Evolutionary conservation across 1,140 invertebrate species (phyloP), one percentile per base, ranked within the genome.

Genomic region (Pogonognathellus flavescens): DNA sequence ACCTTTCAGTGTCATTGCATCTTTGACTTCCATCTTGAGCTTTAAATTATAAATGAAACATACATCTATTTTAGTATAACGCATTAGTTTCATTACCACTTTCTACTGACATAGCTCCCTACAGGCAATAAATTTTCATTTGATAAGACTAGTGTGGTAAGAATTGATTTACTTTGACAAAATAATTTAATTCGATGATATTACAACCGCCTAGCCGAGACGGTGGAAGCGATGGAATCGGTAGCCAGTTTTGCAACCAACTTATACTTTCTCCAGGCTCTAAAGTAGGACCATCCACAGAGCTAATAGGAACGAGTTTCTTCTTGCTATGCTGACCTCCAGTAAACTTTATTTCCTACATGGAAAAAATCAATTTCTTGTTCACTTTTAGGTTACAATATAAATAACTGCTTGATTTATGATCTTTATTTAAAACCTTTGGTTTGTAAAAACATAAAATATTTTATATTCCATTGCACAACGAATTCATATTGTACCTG

Each of bases 11-110:
- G 80, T 82, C 52, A 81, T 60, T 50, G 84, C 84, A 52, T 83
- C 85, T 57, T 85, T 70, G 10, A 84, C 80, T 70, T 87, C 85
- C 84, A 87, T 83, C 84, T 87, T 85, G 0, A 87, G 50, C 87
- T 87, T 13, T 50, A 41, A 55, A 82, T 22, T 53, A 55, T 82
- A 1, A 60, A 9, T n/a, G 5, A 14, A 49, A 18, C 49, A n/a
- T 49, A 57, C 53, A n/a, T 57, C n/a, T 14, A 57, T 57, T 41
- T 41, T 41, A 41, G 31, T 6, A 41, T 41, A 41, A 41, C 31
- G 6, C 31, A 41, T 41, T 41, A 41, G 31, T 41, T 6, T 41
- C 31, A 41, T 57, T 14, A 57, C n/a, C 11, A 57, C 11, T 57
- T 57, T 57, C 2, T 9, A 14, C 11, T 57, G 53, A 57, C n/a